Evolutionary conservation across 1,140 invertebrate species (phyloP).

Genomic region (Episyrphus balteatus): DNA sequence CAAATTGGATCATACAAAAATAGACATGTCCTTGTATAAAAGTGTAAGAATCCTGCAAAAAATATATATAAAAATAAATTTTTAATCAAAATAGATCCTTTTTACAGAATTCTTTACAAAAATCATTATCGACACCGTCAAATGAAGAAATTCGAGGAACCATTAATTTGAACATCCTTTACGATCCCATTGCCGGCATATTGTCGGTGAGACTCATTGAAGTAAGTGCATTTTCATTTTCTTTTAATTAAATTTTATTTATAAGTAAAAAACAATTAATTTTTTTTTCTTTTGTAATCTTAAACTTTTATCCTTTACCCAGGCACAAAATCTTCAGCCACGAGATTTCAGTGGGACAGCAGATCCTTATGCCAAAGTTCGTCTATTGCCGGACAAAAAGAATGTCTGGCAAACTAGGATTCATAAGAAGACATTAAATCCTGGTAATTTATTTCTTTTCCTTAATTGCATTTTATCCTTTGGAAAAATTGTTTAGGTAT

Average conservation of each 20-base stretch:
- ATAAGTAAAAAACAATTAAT: background rate
- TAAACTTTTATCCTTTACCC: slow-evolving; percentile 1
- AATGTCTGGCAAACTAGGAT: slow-evolving; percentile 51
- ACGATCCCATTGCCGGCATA: slow-evolving; percentile 40
- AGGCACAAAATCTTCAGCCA: slow-evolving; percentile 48
- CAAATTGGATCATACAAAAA: slow-evolving; percentile 45
- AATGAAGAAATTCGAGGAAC: slow-evolving; percentile 39
- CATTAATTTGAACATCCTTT: slow-evolving; percentile 39
- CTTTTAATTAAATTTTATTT: background rate
- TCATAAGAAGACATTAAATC: slow-evolving; percentile 52
- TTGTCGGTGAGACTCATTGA: slow-evolving; percentile 42
- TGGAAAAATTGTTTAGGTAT: background rate
- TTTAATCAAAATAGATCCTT: background rate
- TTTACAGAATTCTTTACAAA: slow-evolving; percentile 23
- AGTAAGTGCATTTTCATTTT: slow-evolving; percentile 17
- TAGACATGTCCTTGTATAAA: slow-evolving; percentile 43
- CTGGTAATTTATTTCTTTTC: slow-evolving; percentile 30
- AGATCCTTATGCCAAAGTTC: slow-evolving; percentile 50
- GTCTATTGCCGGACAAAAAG: slow-evolving; percentile 44
- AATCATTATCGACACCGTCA: slow-evolving; percentile 12
- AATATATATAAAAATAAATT: background rate
- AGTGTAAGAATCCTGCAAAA: slow-evolving; percentile 16
- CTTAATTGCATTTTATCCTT: too few relatives aligned
- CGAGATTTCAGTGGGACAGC: slow-evolving; percentile 46
- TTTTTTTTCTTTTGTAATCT: background rate